Evolutionary conservation across 2,888 invertebrate species (phyloP), one percentile per base, ranked within the genome.

Genomic region (Gonocerus acuteangulatus): DNA sequence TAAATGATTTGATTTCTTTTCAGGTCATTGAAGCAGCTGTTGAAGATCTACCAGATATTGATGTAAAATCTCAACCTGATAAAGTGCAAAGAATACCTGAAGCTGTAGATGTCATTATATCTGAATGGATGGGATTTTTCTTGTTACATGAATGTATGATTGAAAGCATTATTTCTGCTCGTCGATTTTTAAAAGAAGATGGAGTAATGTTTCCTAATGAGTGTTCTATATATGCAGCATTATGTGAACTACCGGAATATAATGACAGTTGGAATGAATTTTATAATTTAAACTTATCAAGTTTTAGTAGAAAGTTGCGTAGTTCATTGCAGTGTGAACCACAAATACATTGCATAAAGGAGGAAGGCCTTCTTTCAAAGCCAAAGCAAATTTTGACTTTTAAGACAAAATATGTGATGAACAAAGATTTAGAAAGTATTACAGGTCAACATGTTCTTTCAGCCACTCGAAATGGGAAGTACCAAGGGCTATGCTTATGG

Each of bases 121-220:
- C 95, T 0, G 95, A 96, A 76, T 96, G 95, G 95, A 96, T 96
- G 95, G 95, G 95, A 0, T 95, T 95, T 74, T 95, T 93, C 75
- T 78, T 96, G 32, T 76, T 96, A 15, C 95, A 95, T 72, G 95
- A 96, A 75, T 93, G 90, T 6, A 96, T 96, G 96, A 73, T 96
- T 58, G 89, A 94, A 73, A 91, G 94, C 0, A 87, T 96, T 2
- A 75, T 95, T 11, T 76, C 76, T 69, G 93, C 93, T 0, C 79
- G 92, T 68, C 82, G 81, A 65, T 92, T 88, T 73, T 76, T 95
- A 0, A 86, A 84, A 70, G 77, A 80, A 19, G 79, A 77, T 67
- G 91, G 92, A 0, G 72, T 79, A 2, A 80, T 92, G 74, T 89
- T 90, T 72, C 92, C 91, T 1, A 83, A 84, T 68, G 78, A 79